Conservation (phyloP, 2,888 invertebrate species). For the Zygogramma bicolorata region DNA sequence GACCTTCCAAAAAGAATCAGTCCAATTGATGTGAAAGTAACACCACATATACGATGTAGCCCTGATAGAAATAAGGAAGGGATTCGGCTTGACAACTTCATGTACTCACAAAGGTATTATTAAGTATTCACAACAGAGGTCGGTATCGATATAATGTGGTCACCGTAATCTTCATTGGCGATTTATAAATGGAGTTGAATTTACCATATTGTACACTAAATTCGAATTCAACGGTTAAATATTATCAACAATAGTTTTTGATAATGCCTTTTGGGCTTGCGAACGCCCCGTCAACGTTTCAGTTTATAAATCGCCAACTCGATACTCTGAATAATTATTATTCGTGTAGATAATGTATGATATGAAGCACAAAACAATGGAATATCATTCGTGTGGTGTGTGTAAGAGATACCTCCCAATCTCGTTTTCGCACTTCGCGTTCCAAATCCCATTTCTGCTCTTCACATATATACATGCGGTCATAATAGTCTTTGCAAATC, state of each 20-base stretch:
- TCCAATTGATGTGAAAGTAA: neutral
- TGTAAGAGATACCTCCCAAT: conserved; percentile 90
- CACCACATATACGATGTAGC: neutral
- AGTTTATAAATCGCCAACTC: conserved; percentile 36
- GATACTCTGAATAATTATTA: neutral
- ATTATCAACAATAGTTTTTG: neutral
- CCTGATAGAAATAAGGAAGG: conserved; percentile 36
- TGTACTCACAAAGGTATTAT: conserved; percentile 54
- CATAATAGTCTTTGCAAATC: conserved; percentile 96
- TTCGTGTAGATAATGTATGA: conserved; percentile 47
- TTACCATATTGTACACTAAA: too few species aligned
- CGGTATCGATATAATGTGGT: conserved; percentile 35
- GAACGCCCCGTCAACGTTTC: neutral
- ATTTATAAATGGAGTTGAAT: too few species aligned
- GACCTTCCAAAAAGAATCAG: neutral
- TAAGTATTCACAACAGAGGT: conserved; percentile 49
- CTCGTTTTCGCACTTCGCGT: conserved; percentile 99
- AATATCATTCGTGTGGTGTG: conserved; percentile 36
- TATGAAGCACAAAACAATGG: conserved; percentile 56
- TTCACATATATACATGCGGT: conserved; percentile 97
- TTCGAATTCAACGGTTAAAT: too few species aligned
- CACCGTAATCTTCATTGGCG: conserved; percentile 53
- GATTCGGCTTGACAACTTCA: conserved; percentile 64
- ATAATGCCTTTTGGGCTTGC: neutral
- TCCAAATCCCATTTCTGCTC: conserved; percentile 99